Conservation (phyloP, 2,888 invertebrate genomes). For the Drosophila heteroneura region DNA sequence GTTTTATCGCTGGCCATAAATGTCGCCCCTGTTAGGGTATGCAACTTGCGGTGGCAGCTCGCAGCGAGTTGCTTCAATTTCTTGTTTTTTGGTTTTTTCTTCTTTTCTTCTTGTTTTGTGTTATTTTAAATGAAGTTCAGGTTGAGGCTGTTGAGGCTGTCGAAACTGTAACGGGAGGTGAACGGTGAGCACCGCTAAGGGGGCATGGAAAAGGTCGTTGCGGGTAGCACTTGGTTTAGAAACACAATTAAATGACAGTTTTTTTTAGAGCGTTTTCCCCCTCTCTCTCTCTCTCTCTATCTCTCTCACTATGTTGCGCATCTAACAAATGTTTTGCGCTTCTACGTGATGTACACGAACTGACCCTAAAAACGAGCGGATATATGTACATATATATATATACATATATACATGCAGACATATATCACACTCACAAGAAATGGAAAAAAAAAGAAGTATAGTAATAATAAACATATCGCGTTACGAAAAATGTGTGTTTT, state of each 20-base stretch:
- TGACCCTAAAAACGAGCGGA: conserved; percentile 66
- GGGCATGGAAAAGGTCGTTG: conserved; percentile 76
- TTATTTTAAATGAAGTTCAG: conserved; percentile 44
- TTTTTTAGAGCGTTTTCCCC: not conserved
- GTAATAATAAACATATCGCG: conserved; percentile 57
- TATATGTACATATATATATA: not conserved
- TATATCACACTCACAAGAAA: conserved; percentile 9
- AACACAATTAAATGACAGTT: conserved; percentile 71
- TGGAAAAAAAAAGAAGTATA: conserved; percentile 3
- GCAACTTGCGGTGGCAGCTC: conserved; percentile 6
- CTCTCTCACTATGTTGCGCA: not conserved
- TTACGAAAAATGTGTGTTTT: conserved; percentile 67
- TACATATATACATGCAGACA: not conserved
- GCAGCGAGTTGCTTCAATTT: conserved; percentile 4
- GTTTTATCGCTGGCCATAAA: not conserved
- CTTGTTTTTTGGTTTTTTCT: conserved; percentile 13
- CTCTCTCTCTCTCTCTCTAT: not conserved
- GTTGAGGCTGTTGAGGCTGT: conserved; percentile 44
- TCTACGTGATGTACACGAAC: conserved; percentile 66
- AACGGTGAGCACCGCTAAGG: conserved; percentile 49
- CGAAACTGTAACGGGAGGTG: conserved; percentile 69
- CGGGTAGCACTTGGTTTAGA: conserved; percentile 66
- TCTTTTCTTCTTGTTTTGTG: conserved; percentile 5
- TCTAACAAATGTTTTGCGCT: conserved; percentile 63
- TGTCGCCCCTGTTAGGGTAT: conserved; percentile 25